Conservation (phyloP, 2,888 invertebrate species). For the Thyatira batis region DNA sequence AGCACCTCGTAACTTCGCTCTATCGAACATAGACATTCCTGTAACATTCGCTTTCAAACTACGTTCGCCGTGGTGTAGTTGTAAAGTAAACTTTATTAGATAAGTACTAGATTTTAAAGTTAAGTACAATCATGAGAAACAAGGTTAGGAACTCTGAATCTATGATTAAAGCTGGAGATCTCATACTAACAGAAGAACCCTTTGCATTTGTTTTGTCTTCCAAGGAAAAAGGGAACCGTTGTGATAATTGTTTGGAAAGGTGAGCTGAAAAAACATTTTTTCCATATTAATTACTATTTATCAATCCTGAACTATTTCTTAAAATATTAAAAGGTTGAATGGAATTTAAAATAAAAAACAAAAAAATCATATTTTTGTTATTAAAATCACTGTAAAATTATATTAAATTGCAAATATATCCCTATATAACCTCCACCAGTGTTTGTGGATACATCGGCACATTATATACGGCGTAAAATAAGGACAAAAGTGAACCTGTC, state of each 20-base stretch:
- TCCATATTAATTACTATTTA: not conserved
- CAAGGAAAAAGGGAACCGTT: slow-evolving; percentile 85
- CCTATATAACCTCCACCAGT: too few species aligned
- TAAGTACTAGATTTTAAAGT: not conserved
- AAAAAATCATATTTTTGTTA: too few species aligned
- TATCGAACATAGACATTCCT: slow-evolving; percentile 53
- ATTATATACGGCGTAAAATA: too few species aligned
- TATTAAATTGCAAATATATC: too few species aligned
- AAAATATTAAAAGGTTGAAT: too few species aligned
- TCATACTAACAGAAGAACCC: slow-evolving; percentile 87
- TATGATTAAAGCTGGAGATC: slow-evolving; percentile 83
- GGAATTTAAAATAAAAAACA: too few species aligned
- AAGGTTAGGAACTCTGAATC: slow-evolving; percentile 61
- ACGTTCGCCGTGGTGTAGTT: slow-evolving; percentile 18
- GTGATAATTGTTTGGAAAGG: slow-evolving; percentile 90
- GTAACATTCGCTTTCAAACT: slow-evolving; percentile 44
- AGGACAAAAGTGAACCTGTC: too few species aligned
- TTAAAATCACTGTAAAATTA: too few species aligned
- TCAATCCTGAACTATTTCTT: slow-evolving; percentile 4
- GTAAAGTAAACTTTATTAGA: slow-evolving; percentile 5
- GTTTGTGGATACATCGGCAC: too few species aligned
- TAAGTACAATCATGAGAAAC: slow-evolving; percentile 62
- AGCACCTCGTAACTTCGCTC: slow-evolving; percentile 42
- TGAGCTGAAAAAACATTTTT: slow-evolving; percentile 59
- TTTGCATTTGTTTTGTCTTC: slow-evolving; percentile 88